phyloP scores from a whole-genome alignment of 2,888 invertebrate species.

The Loripinus fragilis region DNA sequence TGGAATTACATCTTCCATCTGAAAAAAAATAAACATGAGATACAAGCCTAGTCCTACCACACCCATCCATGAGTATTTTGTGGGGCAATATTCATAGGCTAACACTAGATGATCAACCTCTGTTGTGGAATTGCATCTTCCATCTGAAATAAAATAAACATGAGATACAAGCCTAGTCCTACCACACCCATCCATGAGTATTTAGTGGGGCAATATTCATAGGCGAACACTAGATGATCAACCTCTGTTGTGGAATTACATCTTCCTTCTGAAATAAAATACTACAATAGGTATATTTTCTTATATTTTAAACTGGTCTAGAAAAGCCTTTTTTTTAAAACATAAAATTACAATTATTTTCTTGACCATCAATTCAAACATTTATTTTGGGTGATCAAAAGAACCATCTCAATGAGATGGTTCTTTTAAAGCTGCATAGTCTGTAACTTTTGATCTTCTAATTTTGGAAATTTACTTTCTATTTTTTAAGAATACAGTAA shows the following conservation, averaged over 20 bases:
- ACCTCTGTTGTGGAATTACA: slow-evolving; percentile 68
- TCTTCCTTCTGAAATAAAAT: slow-evolving; percentile 61
- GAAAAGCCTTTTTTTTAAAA: no score
- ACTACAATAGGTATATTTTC: no score
- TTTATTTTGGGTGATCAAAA: no score
- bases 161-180: slow-evolving; percentile 84
- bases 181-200: slow-evolving; percentile 83
- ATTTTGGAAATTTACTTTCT: no score
- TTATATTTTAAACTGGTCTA: no score
- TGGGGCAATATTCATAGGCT: slow-evolving; percentile 84
- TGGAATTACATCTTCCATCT: slow-evolving; percentile 76
- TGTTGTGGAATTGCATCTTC: slow-evolving; percentile 76
- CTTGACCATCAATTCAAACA: no score
- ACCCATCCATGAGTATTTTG: slow-evolving; percentile 83
- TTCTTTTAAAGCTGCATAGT: no score
- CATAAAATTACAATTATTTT: no score
- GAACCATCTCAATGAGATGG: no score
- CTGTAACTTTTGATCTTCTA: no score
- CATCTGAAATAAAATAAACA: slow-evolving; percentile 53
- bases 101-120: slow-evolving; percentile 63
- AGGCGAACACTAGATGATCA: slow-evolving; percentile 76
- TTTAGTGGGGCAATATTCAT: slow-evolving; percentile 84
- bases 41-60: slow-evolving; percentile 84
- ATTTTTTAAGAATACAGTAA: no score
- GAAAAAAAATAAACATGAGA: slow-evolving; percentile 71